Base-by-base conservation (phyloP, 2,888 invertebrate species). In the Scelioninae gen. 2 region DNA sequence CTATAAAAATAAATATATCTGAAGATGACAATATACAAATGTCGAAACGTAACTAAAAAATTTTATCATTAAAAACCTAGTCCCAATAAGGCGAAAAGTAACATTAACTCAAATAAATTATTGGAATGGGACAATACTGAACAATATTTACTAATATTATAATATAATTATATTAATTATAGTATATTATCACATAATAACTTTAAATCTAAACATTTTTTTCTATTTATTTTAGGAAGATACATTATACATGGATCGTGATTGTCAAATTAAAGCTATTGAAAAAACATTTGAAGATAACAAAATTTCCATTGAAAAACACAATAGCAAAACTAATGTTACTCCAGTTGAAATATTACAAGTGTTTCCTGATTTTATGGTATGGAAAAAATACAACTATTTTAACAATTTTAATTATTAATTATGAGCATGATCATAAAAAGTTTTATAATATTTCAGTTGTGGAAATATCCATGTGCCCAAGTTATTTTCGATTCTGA, bases 401-500 rank as follows among this genome's bases (percentile, higher is more conserved):
- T n/a, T n/a, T n/a, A n/a, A n/a, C n/a, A 33, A 11, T 35, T 35
- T 35, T 2, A 35, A 7, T 2, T 35, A 35, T 13, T 35, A 4
- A 13, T 16, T 41, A 41, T 41, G n/a, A 3, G 16, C 1, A 11
- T 6, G 13, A 18, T 41, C 18, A 16, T n/a, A 39, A 46, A 13
- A 33, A 19, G 2, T 2, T 19, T 37, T 16, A 53, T 74, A 48
- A 37, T 31, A 58, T 71, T 86, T 60, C 81, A 91, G 89, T 90
- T 97, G 82, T 99, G 98, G 98, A 96, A 96, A 84, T 96, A 96
- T 88, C 97, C 98, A 0, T 98, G 97, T 87, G 98, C 98, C 46
- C 95, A 95, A 87, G 98, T 99, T 76, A 96, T 98, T 83, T 99
- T 99, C 86, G 99, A 99, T 86, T 95, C 97, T 0, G 99, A 99